Base-by-base conservation (phyloP, 2,888 invertebrate genomes). In the Stratiomys singularior region DNA sequence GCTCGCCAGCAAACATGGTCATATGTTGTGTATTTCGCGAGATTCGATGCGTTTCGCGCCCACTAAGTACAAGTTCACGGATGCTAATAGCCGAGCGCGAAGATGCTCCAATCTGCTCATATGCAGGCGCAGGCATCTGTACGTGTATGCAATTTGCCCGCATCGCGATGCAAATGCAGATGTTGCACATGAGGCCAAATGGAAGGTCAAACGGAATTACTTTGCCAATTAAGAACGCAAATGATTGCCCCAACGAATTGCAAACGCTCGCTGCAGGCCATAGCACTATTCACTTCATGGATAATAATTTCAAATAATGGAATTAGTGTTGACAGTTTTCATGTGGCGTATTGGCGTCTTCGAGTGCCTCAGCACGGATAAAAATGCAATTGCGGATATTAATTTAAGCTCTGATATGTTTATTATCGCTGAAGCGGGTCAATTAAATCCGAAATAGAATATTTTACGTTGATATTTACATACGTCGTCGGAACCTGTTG, bases 301-400 rank as follows among this genome's bases (percentile, higher is more conserved):
- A 58, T 74, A 58, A 74, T 74, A 74, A 58, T 58, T 74, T 74
- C 74, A 74, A 74, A 74, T 74, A 58, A 74, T 74, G 60, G 74
- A 74, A 74, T 74, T 74, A 74, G 44, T 58, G 74, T 60, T 58
- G 60, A 74, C 74, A 74, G 74, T 44, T 58, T 74, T 74, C 69
- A 69, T 69, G 47, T 69, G 69, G 69, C 47, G 30, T 69, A 69
- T 69, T 69, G 47, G 47, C 69, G 69, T 69, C 69, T 69, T 46
- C 23, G 46, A 69, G 69, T 46, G 69, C 30, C 69, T 30, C 4
- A 28, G 66, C 13, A 15, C 21, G 47, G 18, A 47, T 47, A 69
- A 47, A 69, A 69, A 69, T 47, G 69, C 69, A 69, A 47, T 69
- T 46, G 69, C 47, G 27, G 69, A 69, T 47, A 69, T 69, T 69